Evolutionary conservation across 2,797 vertebrate genomes (phyloP).

Genomic region (Oreortyx pictus): DNA sequence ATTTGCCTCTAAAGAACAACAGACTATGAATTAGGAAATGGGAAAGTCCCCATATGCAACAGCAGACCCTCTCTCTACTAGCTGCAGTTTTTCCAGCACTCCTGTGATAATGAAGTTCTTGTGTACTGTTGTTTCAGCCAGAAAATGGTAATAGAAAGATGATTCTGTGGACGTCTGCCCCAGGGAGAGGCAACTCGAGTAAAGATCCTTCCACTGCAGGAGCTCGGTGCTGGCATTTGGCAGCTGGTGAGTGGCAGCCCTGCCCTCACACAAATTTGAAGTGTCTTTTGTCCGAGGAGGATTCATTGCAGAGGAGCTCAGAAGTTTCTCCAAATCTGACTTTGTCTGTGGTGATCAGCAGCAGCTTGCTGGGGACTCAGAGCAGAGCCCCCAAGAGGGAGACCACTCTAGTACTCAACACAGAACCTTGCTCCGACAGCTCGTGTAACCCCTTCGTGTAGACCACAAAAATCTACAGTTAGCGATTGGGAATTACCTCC

Average conservation of each 20-base stretch:
- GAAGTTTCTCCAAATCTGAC: neutral
- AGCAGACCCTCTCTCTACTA: neutral
- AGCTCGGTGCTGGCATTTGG: neutral
- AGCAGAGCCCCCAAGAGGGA: neutral
- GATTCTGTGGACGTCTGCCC: neutral
- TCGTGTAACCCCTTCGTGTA: rapidly evolving
- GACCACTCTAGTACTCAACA: neutral
- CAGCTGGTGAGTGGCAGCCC: neutral
- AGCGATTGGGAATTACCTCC: neutral
- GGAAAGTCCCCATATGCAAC: neutral
- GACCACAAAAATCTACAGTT: neutral
- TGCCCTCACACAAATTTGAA: neutral
- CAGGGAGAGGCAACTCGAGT: neutral
- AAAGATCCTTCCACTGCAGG: neutral
- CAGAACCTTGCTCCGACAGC: neutral
- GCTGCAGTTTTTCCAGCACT: neutral
- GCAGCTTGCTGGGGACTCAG: rapidly evolving
- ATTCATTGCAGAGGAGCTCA: neutral
- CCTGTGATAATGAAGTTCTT: neutral
- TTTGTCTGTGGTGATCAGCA: neutral
- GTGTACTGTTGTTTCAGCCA: neutral
- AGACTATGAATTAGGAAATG: constrained; percentile 46
- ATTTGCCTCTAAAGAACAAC: constrained; percentile 1
- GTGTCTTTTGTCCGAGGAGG: neutral
- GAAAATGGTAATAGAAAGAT: neutral